phyloP scores from a whole-genome alignment of 2,797 vertebrate genomes.

The Enteromius fasciolatus region DNA sequence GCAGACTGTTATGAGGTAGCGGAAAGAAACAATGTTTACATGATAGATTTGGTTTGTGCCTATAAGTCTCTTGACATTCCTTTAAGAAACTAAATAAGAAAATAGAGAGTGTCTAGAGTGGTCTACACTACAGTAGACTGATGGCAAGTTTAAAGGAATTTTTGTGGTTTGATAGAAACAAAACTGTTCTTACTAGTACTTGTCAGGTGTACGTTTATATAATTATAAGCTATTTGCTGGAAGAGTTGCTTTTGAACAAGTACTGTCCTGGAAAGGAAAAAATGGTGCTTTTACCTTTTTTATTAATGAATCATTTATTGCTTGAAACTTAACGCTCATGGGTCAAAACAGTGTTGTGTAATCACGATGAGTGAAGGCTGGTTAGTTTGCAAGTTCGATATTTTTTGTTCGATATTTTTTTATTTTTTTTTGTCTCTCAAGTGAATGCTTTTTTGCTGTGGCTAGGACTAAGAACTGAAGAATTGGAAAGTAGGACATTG shows the following conservation, averaged over 20 bases:
- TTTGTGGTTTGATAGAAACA: conserved; percentile 37
- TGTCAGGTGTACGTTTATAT: conserved; percentile 64
- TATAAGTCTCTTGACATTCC: conserved; percentile 70
- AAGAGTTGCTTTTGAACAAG: conserved; percentile 53
- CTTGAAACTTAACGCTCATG: conserved; percentile 37
- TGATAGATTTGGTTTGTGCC: conserved; percentile 65
- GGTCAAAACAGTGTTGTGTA: conserved; percentile 52
- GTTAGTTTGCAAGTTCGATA: conserved; percentile 1
- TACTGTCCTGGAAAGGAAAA: conserved; percentile 36
- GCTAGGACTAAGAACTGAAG: conserved; percentile 37
- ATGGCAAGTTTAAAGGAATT: conserved; percentile 44
- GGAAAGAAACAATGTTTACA: conserved; percentile 64
- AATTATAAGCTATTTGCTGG: conserved; percentile 57
- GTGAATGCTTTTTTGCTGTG: conserved; percentile 28
- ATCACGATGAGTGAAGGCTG: background rate
- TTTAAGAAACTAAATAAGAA: conserved; percentile 57
- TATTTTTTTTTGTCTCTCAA: conserved; percentile 2
- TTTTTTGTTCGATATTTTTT: too few relatives aligned
- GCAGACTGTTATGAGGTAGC: conserved; percentile 52
- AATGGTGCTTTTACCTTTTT: conserved; percentile 66
- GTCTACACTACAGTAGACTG: conserved; percentile 41
- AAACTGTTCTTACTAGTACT: conserved; percentile 52
- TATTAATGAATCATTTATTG: conserved; percentile 50
- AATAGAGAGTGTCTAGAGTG: conserved; percentile 51
- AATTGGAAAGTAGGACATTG: conserved; percentile 35